Evolutionary conservation across 2,113 vertebrate species (phyloP).

Genomic region (Phaethornis superciliosus): DNA sequence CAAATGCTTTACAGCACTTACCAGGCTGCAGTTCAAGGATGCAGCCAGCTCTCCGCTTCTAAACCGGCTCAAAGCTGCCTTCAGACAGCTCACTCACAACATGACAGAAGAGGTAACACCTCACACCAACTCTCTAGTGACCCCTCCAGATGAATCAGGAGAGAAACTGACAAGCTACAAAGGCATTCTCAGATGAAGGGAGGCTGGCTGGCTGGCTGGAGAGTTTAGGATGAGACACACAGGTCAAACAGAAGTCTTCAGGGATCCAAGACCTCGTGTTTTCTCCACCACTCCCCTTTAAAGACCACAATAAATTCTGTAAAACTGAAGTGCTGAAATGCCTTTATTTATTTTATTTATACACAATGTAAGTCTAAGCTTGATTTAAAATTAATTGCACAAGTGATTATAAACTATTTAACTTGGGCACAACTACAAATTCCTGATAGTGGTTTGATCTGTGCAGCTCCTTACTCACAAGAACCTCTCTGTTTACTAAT

Average conservation of each 20-base stretch:
- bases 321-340: background rate
- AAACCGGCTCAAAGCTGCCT: background rate
- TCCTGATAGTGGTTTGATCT: background rate
- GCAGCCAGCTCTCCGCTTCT: background rate
- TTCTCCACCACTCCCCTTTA: background rate
- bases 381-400: background rate
- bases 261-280: background rate
- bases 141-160: constrained; percentile 4
- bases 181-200: background rate
- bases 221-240: background rate
- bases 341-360: background rate
- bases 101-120: constrained; percentile 1
- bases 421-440: background rate
- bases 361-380: background rate
- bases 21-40: background rate
- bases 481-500: background rate
- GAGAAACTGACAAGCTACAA: constrained; percentile 14
- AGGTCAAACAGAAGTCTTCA: constrained; percentile 16
- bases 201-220: background rate
- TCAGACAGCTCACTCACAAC: background rate
- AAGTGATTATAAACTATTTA: background rate
- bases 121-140: background rate
- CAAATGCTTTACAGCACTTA: background rate
- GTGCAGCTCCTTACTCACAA: background rate
- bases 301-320: background rate